A percentile compares a stretch with the other conserved stretches of the same genome.
These are phyloP conservation scores for Eurystomus gularis DNA, from an alignment of 2,113 vertebrate genomes.

Conservation along the genomic window DNA sequence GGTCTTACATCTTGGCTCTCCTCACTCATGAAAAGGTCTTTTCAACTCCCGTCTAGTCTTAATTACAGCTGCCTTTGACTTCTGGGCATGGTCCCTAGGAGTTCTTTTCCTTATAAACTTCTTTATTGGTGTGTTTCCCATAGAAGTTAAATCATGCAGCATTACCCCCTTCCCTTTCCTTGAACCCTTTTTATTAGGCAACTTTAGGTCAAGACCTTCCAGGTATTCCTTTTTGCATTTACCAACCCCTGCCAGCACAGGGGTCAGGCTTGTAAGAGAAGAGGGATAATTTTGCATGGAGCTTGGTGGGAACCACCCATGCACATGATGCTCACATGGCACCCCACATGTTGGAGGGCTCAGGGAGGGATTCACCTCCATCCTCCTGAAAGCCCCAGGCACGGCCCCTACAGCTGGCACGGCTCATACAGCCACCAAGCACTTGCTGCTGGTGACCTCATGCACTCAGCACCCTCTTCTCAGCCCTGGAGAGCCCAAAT, in stretches of 20 bases:
- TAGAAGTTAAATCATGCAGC: background rate
- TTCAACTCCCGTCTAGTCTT: background rate
- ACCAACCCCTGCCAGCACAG: background rate
- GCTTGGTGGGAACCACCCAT: background rate
- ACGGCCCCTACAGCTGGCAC: background rate
- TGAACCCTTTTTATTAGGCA: background rate
- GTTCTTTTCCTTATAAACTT: background rate
- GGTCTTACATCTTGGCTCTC: background rate
- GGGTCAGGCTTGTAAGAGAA: background rate
- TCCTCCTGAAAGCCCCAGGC: background rate
- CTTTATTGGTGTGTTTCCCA: background rate
- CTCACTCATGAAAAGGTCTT: background rate
- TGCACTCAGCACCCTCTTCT: background rate
- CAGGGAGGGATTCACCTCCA: background rate
- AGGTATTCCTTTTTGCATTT: background rate
- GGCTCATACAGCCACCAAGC: background rate
- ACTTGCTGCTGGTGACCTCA: background rate
- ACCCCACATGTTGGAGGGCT: background rate
- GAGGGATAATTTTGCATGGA: background rate
- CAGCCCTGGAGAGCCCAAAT: background rate
- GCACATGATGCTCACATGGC: fast-evolving
- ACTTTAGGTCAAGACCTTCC: background rate
- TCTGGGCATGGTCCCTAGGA: background rate
- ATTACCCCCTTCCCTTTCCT: background rate
- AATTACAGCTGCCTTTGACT: background rate